A percentile compares a stretch with the other conserved stretches of the same genome.
Conservation (phyloP, 2,113 vertebrate genomes). For the Nannospalax galili region DNA sequence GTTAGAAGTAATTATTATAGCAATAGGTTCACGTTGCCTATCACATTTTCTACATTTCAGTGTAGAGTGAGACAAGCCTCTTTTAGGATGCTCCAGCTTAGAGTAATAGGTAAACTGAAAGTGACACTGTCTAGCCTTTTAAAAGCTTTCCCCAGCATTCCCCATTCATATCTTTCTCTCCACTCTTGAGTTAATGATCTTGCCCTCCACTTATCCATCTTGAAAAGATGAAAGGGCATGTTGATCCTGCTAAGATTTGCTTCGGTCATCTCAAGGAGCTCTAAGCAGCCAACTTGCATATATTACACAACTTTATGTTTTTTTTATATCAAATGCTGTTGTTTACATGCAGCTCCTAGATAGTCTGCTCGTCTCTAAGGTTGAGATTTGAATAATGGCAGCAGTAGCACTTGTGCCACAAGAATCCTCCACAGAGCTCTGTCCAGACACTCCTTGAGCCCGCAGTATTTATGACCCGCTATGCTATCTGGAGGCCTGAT, state of each 20-base stretch:
- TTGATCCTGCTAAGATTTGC: slow-evolving; percentile 25
- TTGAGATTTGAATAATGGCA: slow-evolving; percentile 61
- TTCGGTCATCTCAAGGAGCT: neutral
- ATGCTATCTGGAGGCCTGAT: slow-evolving; percentile 52
- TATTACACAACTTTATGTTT: slow-evolving; percentile 33
- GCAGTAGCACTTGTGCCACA: neutral
- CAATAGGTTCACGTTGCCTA: neutral
- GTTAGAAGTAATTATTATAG: neutral
- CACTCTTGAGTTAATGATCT: neutral
- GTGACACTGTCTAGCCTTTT: neutral
- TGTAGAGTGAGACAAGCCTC: neutral
- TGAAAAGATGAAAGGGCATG: slow-evolving; percentile 55
- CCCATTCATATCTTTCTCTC: neutral
- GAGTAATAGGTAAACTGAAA: neutral
- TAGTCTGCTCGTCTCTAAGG: slow-evolving; percentile 11
- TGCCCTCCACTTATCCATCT: slow-evolving; percentile 38
- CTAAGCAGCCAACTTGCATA: slow-evolving; percentile 14
- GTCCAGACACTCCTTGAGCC: slow-evolving; percentile 5
- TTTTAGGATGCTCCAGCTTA: neutral
- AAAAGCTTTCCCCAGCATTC: neutral
- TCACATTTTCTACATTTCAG: neutral
- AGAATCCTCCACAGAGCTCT: slow-evolving; percentile 43
- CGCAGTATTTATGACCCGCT: slow-evolving; percentile 63
- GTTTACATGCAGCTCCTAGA: slow-evolving; percentile 39
- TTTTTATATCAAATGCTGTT: slow-evolving; percentile 27